Base-by-base conservation (phyloP, 2,797 vertebrate species). In the Fistularia commersonii region DNA sequence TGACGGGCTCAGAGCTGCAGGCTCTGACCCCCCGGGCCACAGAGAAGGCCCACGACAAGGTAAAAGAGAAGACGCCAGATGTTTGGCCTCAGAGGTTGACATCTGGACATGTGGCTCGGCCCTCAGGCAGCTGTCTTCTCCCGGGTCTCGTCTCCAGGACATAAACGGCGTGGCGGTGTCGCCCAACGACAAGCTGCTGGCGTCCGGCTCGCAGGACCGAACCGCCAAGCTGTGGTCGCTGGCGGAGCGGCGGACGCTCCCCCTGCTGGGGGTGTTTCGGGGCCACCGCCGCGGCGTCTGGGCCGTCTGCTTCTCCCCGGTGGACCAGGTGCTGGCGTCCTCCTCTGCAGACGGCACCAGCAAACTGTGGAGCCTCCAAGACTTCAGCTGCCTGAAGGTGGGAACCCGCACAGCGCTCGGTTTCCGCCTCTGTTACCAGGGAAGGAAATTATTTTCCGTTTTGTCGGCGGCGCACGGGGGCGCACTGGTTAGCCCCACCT, bases 321-420 rank as follows among this genome's bases (percentile, higher is more conserved):
- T 92, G 55, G 97, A 99, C 80, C 97, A 98, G 77, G 84, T 99
- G 54, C 44, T 99, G 74, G 94, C 92, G 61, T 93, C 93, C 0
- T 92, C 94, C 37, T 99, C 97, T 0, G 96, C 97, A 0, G 97
- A 99, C 0, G 94, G 97, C 11, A 89, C 91, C 6, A 38, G 93
- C 54, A 97, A 95, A 68, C 88, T 99, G 6, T 99, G 97, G 97
- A 85, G 91, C 7, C 87, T 99, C 33, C 91, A 93, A 11, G 95
- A 98, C 76, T 97, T 96, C 78, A 94, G 92, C 84, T 99, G 97
- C 56, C 91, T 99, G 45, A 99, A 98, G 93, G 97, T 98, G 34
- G 7, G 69, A 23, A 23, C 23, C 23, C 23, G 2, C 23, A 23
- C 23, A 2, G 23, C 23, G 23, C 4, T 23, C 23, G 23, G 23